Evolutionary conservation across 2,888 invertebrate genomes (phyloP).

Genomic region (Spisula solida): DNA sequence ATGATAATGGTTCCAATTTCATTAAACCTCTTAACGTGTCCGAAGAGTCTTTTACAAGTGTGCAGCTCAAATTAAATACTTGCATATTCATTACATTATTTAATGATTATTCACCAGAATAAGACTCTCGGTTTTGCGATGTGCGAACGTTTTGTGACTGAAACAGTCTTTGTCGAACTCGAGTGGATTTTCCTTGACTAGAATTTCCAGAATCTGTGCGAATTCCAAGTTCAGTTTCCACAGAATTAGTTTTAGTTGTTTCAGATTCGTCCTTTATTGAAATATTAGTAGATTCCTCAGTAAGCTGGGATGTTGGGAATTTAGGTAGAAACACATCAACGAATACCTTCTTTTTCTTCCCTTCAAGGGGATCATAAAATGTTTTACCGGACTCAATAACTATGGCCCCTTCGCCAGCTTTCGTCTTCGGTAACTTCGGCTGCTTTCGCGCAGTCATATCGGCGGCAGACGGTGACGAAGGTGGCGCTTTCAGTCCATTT

Average conservation of each 20-base stretch:
- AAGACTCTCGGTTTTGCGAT: conserved; percentile 23
- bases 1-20: too few species aligned
- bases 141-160: neutral
- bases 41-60: too few species aligned
- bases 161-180: conserved; percentile 14
- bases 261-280: conserved; percentile 24
- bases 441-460: conserved; percentile 36
- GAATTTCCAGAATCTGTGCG: conserved; percentile 37
- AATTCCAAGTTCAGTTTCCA: neutral
- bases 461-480: conserved; percentile 56
- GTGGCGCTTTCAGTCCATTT: conserved; percentile 64
- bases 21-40: too few species aligned
- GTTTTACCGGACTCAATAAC: conserved; percentile 68
- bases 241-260: neutral
- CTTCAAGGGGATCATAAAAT: conserved; percentile 63
- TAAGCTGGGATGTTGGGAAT: conserved; percentile 58
- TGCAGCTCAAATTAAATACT: too few species aligned
- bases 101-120: conserved; percentile 9
- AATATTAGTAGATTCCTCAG: conserved; percentile 44
- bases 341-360: conserved; percentile 73
- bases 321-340: conserved; percentile 77
- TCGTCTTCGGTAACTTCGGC: conserved; percentile 41
- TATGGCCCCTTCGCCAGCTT: conserved; percentile 56
- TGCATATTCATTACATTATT: too few species aligned
- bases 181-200: conserved; percentile 40